Evolutionary conservation across 1,140 invertebrate genomes (phyloP).

Genomic region (Sycophila sp.): DNA sequence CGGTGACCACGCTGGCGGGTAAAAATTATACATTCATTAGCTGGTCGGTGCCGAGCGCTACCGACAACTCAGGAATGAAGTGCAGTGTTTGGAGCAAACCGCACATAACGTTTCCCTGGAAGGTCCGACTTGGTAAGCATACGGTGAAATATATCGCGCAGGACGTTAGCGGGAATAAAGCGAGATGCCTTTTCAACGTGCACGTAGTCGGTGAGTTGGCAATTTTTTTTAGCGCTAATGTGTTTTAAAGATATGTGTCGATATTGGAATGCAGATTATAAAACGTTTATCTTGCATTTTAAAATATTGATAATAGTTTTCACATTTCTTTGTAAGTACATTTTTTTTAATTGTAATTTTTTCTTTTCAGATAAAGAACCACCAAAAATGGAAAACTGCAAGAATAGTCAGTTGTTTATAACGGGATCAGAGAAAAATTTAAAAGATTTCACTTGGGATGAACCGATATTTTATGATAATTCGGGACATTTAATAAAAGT

Average conservation of each 20-base stretch:
- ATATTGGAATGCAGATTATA: background rate
- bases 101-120: conserved; percentile 52
- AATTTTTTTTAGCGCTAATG: too few relatives aligned
- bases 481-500: conserved; percentile 66
- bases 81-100: conserved; percentile 52
- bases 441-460: conserved; percentile 70
- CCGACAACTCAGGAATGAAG: conserved; percentile 45
- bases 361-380: conserved; percentile 71
- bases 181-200: conserved; percentile 68
- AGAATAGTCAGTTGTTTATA: conserved; percentile 69
- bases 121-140: conserved; percentile 63
- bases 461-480: conserved; percentile 77
- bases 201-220: conserved; percentile 63
- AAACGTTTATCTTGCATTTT: background rate
- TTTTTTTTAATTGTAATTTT: too few relatives aligned
- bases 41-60: conserved; percentile 65
- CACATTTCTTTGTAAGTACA: background rate
- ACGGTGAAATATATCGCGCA: conserved; percentile 66
- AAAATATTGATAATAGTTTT: background rate
- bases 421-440: conserved; percentile 56
- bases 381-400: conserved; percentile 73
- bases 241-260: too few relatives aligned
- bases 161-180: conserved; percentile 68
- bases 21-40: conserved; percentile 69
- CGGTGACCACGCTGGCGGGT: conserved; percentile 55